Base-by-base conservation (phyloP, 2,797 vertebrate species). In the Coluber constrictor region DNA sequence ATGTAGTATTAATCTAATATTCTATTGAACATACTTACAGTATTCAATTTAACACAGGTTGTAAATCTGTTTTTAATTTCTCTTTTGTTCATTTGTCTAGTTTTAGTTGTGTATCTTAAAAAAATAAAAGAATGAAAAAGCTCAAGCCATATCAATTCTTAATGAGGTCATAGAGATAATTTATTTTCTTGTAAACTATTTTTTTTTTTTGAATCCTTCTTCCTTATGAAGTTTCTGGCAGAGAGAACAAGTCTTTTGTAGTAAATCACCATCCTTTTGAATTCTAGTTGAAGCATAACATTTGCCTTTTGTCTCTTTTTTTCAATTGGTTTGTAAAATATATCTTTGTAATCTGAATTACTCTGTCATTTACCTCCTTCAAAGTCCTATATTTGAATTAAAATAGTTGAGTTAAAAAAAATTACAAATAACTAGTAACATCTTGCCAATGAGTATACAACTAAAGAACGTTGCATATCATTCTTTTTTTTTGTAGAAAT, bases 401-500 rank as follows among this genome's bases (percentile, higher is more conserved):
- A 57, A 89, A 54, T 89, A 61, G n/a, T 57, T 63, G 55, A 29
- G 37, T 87, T 32, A 57, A 57, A 47, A 47, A 66, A 29, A 88
- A 95, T 61, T 92, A 92, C 88, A 92, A 89, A 1, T 0, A 92
- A 1, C 18, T 95, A 66, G 63, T 25, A 43, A 20, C 10, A 74
- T 92, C 90, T 90, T 95, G 10, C 57, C 20, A 92, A 96, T 95
- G 91, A 96, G 95, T 89, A 94, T 92, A 93, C 96, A 95, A 95
- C 90, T 95, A 9, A 0, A 0, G 94, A 95, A 96, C 47, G 94
- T 94, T 91, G 86, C 94, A 96, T 63, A 94, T 94, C 97, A 96
- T 96, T 15, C 23, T 23, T 74, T 43, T 43, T 43, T 93, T 97
- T 97, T 96, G 94, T 96, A 97, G 94, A 91, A 96, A 95, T 94